These are phyloP conservation scores for Perizoma affinitatum DNA, from an alignment of 2,888 invertebrate genomes.

Conservation along the genomic window DNA sequence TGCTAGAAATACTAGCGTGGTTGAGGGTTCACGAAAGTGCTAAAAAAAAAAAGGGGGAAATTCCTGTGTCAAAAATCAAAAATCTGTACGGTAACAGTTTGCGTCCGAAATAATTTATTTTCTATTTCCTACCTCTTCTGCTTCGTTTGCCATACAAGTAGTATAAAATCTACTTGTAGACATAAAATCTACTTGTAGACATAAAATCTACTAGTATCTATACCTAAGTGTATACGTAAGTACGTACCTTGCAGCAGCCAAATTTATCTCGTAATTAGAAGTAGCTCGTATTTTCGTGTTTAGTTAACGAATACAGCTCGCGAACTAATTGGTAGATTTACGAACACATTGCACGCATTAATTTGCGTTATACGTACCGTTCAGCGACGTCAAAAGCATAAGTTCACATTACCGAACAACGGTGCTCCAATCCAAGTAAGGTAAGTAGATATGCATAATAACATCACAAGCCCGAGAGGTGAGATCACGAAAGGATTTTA, in stretches of 20 bases:
- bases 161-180: too few species aligned
- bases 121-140: constrained; percentile 46
- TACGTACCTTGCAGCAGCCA: constrained; percentile 29
- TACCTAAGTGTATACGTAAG: constrained; percentile 5
- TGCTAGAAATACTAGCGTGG: too few species aligned
- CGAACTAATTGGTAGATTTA: constrained; percentile 44
- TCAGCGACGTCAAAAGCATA: constrained; percentile 34
- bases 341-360: constrained; percentile 37
- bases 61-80: neutral
- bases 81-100: neutral
- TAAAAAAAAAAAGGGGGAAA: too few species aligned
- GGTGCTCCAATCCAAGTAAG: constrained; percentile 18
- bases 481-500: constrained; percentile 53
- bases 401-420: constrained; percentile 28
- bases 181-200: too few species aligned
- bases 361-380: constrained; percentile 38
- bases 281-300: constrained; percentile 49
- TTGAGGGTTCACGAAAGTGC: too few species aligned
- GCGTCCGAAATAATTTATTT: constrained; percentile 4
- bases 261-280: constrained; percentile 53
- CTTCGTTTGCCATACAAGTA: constrained; percentile 29
- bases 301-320: constrained; percentile 43
- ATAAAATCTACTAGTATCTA: too few species aligned
- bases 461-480: constrained; percentile 37
- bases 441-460: constrained; percentile 31